phyloP scores from a whole-genome alignment of 2,113 vertebrate species.

The Ophiodon elongatus region DNA sequence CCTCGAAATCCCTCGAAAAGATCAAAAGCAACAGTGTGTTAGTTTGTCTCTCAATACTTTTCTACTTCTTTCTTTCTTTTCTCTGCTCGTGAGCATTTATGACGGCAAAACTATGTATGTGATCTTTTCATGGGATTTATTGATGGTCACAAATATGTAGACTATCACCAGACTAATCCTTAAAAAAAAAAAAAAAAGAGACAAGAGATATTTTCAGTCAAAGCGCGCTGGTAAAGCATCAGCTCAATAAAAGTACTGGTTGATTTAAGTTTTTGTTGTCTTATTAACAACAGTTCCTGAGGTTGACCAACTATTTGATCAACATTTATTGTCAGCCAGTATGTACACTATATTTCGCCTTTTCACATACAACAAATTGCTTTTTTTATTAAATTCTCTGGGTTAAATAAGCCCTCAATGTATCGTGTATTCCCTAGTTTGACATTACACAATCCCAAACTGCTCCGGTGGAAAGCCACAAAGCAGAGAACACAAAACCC shows the following conservation, averaged over 20 bases:
- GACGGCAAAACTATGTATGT: not conserved
- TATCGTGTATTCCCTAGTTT: not conserved
- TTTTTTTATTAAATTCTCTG: too few species aligned
- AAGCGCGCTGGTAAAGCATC: not conserved
- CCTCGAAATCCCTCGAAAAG: not conserved
- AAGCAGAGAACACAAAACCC: constrained; percentile 24
- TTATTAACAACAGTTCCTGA: not conserved
- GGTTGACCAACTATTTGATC: not conserved
- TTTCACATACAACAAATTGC: not conserved
- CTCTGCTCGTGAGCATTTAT: not conserved
- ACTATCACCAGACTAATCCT: not conserved
- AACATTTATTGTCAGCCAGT: not conserved
- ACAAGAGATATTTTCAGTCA: not conserved
- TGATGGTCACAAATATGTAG: not conserved
- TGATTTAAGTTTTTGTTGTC: not conserved
- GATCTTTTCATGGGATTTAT: not conserved
- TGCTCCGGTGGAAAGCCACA: not conserved
- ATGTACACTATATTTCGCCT: not conserved
- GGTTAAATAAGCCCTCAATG: too few species aligned
- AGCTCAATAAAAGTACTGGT: not conserved
- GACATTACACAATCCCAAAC: not conserved
- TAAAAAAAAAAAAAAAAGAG: too few species aligned
- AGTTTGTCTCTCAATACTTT: not conserved
- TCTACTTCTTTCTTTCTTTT: not conserved
- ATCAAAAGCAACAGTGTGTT: not conserved